Base-by-base conservation (phyloP, 2,113 vertebrate species). In the Spermophilus dauricus region DNA sequence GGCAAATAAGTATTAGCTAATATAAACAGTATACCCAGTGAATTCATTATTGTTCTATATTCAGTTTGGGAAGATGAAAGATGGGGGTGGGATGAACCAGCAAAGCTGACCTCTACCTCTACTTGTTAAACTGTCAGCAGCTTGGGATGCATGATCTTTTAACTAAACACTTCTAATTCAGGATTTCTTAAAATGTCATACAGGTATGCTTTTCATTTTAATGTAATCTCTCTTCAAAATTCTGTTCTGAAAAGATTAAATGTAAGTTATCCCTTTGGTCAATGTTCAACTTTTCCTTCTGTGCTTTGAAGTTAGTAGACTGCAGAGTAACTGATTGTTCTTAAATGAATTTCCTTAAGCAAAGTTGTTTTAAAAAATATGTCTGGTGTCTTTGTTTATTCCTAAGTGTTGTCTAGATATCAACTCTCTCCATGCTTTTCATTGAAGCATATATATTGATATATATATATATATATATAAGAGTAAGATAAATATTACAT, bases 261-360 rank as follows among this genome's bases (percentile, higher is more conserved):
- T 16, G 17, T 67, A 48, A 84, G 9, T 69, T 84, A 13, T 89
- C 32, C 28, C 91, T 95, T 95, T 51, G 45, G 63, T 85, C 76
- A 67, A 69, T 94, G 45, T 80, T 87, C 67, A 83, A 8, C 18
- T 69, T 94, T 61, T 95, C 58, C 51, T 86, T 84, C 30, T 65
- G 22, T 92, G 86, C 72, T 96, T 85, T 70, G 48, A 75, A 78
- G 20, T 39, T 73, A 82, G 34, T 78, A 63, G 30, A 37, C 20
- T 18, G 9, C 3, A 51, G 53, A 65, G 32, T 70, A 97, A 65
- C 28, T 73, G 53, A 78, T 94, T 18, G 88, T 81, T n/a, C 75
- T 86, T 82, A 39, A 78, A 39, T 80, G 58, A 51, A 83, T 96
- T 89, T 97, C 73, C 70, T 92, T 91, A 61, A 95, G 69, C 61